These are phyloP conservation scores for Phocides pigmalion DNA, from an alignment of 1,140 invertebrate species.

Conservation along the genomic window DNA sequence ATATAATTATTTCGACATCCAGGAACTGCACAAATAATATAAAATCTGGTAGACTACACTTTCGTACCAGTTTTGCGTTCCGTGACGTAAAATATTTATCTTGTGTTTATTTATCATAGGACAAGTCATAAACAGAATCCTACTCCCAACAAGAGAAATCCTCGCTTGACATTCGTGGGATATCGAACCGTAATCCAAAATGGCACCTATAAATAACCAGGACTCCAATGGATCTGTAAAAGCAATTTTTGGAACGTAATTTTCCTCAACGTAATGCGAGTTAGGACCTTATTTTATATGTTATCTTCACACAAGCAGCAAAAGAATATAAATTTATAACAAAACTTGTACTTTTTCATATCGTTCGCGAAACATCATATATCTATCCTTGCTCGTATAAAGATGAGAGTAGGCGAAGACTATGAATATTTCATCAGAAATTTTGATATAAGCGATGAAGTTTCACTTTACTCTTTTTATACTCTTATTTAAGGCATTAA, in stretches of 20 bases:
- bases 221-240: slow-evolving; percentile 1
- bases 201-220: slow-evolving; percentile 10
- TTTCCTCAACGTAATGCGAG: slow-evolving; percentile 4
- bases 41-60: no score
- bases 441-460: slow-evolving; percentile 9
- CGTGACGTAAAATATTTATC: no score
- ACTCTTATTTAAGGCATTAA: no score
- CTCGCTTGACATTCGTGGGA: slow-evolving; percentile 3
- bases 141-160: not conserved
- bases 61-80: no score
- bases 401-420: slow-evolving; percentile 3
- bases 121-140: not conserved
- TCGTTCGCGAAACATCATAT: slow-evolving; percentile 5
- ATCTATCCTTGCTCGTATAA: not conserved
- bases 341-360: slow-evolving; percentile 2
- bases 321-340: slow-evolving; percentile 16
- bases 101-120: not conserved
- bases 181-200: slow-evolving; percentile 4
- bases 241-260: slow-evolving; percentile 11
- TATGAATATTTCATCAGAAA: slow-evolving; percentile 26
- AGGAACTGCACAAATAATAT: no score
- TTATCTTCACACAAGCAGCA: not conserved
- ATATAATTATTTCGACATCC: no score
- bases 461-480: no score
- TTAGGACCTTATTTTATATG: not conserved